Evolutionary conservation across 2,888 invertebrate species (phyloP), one percentile per base, ranked within the genome.

Genomic region (Archips crataeganus): DNA sequence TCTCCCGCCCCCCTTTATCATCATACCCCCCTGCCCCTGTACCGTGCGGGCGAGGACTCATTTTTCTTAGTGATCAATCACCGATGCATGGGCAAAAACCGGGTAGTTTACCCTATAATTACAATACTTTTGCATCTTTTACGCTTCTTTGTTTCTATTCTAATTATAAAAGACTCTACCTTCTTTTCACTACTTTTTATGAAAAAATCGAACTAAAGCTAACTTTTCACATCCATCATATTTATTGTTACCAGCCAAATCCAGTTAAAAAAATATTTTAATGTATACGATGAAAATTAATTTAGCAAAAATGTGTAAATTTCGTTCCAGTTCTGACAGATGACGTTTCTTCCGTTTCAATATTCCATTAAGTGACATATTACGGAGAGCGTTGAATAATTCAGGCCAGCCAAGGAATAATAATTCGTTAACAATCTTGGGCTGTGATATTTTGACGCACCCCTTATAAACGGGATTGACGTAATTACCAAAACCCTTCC

Each of bases 351-450:
- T 72, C 62, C 71, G 54, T 71, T 67, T 67, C 62, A 62, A 62
- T 75, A 75, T 75, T 75, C 71, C 71, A 75, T 75, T 71, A 75
- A 49, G 71, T 39, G 66, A 67, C 66, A 75, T 71, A 71, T 66
- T 63, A 71, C 62, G 57, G 36, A 9, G 47, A 9, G 13, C 32
- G 42, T 13, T 60, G 69, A 72, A 72, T 68, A 47, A 68, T 72
- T 72, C 62, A 62, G 32, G 10, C 15, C 11, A 32, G 32, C 47
- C 13, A n/a, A 13, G 42, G 47, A 57, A 67, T 70, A 39, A 66
- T 65, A 70, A 39, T 65, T 36, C 49, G 62, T 54, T 54, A 70
- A 70, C 62, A 62, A 39, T 36, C 42, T 57, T 57, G 32, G 32
- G 4, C 11, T 11, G 54, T 23, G 23, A 57, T 49, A 49, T 49